Conservation (phyloP, 2,888 invertebrate species). For the Macaria notata region DNA sequence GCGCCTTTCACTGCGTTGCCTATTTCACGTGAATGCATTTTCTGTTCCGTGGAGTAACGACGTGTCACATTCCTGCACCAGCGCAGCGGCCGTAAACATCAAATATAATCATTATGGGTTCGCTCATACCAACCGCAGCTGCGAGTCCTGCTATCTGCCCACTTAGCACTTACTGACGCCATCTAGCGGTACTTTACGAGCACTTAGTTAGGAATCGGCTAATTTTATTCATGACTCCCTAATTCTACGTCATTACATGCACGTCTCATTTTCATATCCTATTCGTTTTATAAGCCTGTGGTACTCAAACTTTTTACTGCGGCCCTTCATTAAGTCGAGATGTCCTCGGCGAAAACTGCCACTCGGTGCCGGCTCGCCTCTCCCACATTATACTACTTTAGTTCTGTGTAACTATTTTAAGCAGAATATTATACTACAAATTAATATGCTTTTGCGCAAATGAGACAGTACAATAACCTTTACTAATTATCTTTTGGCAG, state of each 20-base stretch:
- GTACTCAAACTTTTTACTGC: constrained; percentile 30
- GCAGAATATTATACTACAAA: not conserved
- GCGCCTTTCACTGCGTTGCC: too few relatives aligned
- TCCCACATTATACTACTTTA: constrained; percentile 8
- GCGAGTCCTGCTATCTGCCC: constrained; percentile 1
- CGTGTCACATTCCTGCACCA: constrained; percentile 10
- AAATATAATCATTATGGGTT: constrained; percentile 8
- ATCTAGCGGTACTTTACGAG: constrained; percentile 23
- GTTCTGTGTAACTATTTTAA: not conserved
- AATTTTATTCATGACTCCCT: constrained; percentile 35
- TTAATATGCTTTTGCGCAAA: not conserved
- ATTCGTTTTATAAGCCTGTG: constrained; percentile 26
- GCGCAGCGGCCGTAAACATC: constrained; percentile 12
- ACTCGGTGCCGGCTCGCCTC: constrained; percentile 2
- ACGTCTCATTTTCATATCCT: constrained; percentile 28
- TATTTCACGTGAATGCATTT: constrained; percentile 2
- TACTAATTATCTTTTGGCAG: constrained; percentile 4
- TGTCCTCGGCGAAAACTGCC: constrained; percentile 20
- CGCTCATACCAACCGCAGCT: constrained; percentile 1
- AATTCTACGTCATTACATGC: constrained; percentile 28
- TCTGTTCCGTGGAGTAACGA: constrained; percentile 8
- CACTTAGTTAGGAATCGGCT: constrained; percentile 26
- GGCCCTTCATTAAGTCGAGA: constrained; percentile 32
- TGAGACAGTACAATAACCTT: constrained; percentile 1
- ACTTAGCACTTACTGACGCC: constrained; percentile 16